These are phyloP conservation scores for Virgularia gustaviana DNA, from an alignment of 92 coral and sea anemone genomes.

Conservation along the genomic window DNA sequence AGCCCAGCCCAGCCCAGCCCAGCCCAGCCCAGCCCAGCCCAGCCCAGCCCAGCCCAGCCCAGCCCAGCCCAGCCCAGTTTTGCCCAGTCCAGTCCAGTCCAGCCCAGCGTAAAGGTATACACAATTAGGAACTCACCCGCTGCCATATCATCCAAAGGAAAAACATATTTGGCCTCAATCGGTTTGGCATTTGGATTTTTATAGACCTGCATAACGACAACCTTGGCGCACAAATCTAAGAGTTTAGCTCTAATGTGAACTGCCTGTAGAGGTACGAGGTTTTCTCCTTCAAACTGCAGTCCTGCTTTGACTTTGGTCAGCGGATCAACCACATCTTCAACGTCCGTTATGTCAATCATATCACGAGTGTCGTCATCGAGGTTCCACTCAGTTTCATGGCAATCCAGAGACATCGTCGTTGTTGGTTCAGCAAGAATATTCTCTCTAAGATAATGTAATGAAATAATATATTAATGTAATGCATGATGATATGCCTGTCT, in stretches of 20 bases:
- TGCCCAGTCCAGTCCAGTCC: too few species aligned
- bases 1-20: too few species aligned
- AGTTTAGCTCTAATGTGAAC: constrained; percentile 89
- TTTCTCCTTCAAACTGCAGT: constrained; percentile 76
- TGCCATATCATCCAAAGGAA: constrained; percentile 95
- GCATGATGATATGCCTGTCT: too few species aligned
- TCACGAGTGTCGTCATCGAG: constrained; percentile 1
- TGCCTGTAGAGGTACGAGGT: constrained; percentile 74
- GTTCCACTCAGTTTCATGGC: not conserved
- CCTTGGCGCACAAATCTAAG: constrained; percentile 90
- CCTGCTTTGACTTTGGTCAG: constrained; percentile 82
- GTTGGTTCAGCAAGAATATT: constrained; percentile 21
- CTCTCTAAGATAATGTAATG: not conserved
- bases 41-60: too few species aligned
- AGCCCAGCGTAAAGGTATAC: not conserved
- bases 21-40: too few species aligned
- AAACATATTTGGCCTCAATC: constrained; percentile 93
- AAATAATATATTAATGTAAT: too few species aligned
- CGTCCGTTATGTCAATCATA: constrained; percentile 68
- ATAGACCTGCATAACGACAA: constrained; percentile 85
- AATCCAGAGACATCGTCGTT: constrained; percentile 18
- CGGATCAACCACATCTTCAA: constrained; percentile 76
- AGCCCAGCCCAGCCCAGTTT: too few species aligned
- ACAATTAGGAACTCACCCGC: constrained; percentile 59
- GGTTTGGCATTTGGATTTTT: constrained; percentile 76